Evolutionary conservation across 2,888 invertebrate genomes (phyloP).

Genomic region (Urechis unicinctus): DNA sequence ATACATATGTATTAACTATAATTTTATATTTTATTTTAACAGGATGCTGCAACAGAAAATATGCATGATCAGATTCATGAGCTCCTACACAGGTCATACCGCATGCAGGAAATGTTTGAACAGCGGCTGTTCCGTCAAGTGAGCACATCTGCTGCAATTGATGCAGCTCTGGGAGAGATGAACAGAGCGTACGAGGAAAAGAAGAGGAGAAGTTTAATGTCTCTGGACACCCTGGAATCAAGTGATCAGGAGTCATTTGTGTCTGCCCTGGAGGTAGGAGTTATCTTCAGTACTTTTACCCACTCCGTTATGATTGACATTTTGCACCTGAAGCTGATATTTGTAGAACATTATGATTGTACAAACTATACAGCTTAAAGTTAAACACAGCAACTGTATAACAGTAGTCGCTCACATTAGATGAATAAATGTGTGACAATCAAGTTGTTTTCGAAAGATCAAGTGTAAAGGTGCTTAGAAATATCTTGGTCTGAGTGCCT

Average conservation of each 20-base stretch:
- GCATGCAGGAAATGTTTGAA: slow-evolving; percentile 52
- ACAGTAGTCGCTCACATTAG: neutral
- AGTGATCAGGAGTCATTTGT: slow-evolving; percentile 76
- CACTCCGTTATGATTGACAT: neutral
- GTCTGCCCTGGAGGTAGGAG: slow-evolving; percentile 74
- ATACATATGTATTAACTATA: too few relatives aligned
- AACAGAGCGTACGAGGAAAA: slow-evolving; percentile 17
- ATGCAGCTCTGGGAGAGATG: slow-evolving; percentile 21
- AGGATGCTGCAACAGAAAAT: slow-evolving; percentile 36
- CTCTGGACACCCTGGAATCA: slow-evolving; percentile 30
- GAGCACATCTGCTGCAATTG: slow-evolving; percentile 15
- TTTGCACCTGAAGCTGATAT: neutral
- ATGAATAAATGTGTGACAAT: neutral
- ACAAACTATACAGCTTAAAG: too few relatives aligned
- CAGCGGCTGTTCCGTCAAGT: slow-evolving; percentile 11
- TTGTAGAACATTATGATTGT: too few relatives aligned
- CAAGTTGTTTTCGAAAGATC: too few relatives aligned
- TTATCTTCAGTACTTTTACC: neutral
- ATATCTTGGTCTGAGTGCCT: too few relatives aligned
- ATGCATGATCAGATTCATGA: slow-evolving; percentile 66
- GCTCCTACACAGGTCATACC: slow-evolving; percentile 75
- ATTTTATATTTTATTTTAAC: too few relatives aligned
- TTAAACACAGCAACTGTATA: neutral
- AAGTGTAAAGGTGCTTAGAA: too few relatives aligned
- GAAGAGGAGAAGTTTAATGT: slow-evolving; percentile 6